Base-by-base conservation (phyloP, 2,113 vertebrate species). In the Oreochromis spilurus region DNA sequence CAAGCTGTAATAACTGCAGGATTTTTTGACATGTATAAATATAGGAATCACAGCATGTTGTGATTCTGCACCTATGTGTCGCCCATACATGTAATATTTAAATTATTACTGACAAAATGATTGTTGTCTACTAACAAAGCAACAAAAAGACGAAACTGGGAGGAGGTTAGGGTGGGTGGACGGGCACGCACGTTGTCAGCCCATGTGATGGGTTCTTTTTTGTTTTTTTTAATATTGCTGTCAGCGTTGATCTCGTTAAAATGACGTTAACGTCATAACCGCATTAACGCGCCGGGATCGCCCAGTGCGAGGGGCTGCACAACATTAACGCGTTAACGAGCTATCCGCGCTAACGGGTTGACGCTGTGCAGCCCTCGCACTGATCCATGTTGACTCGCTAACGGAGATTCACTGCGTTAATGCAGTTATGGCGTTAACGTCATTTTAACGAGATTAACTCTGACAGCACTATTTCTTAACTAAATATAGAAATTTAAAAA, bases 391-490 rank as follows among this genome's bases (percentile, higher is more conserved):
- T 62, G 19, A 34, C 58, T 34, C 5, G 5, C 9, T 62, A 9
- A 58, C 9, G 26, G 57, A 31, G 7, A 17, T 31, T 58, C 31
- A 8, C 26, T 17, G 57, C 1, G 2, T 26, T 13, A 55, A 55
- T 26, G 54, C 0, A 0, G 55, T 31, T 54, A 12, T 53, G 3
- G 9, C 3, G 19, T 53, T 52, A 21, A 21, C 11, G 0, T 4
- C 21, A 55, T 55, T 62, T 62, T 34, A 62, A 62, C 4, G 9
- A 34, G 29, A 62, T 34, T 62, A 34, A 62, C 19, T 16, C 58
- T 62, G 58, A 34, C 58, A 34, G 2, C 16, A 6, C 58, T 19
- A 19, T 67, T 3, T 21, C 9, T 40, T 40, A 40, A 40, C 36
- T 45, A 45, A 3, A 62, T 7, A 62, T 62, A 62, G 36, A n/a